Evolutionary conservation across 2,888 invertebrate species (phyloP), one percentile per base, ranked within the genome.

Genomic region (Mechanitis messenoides): DNA sequence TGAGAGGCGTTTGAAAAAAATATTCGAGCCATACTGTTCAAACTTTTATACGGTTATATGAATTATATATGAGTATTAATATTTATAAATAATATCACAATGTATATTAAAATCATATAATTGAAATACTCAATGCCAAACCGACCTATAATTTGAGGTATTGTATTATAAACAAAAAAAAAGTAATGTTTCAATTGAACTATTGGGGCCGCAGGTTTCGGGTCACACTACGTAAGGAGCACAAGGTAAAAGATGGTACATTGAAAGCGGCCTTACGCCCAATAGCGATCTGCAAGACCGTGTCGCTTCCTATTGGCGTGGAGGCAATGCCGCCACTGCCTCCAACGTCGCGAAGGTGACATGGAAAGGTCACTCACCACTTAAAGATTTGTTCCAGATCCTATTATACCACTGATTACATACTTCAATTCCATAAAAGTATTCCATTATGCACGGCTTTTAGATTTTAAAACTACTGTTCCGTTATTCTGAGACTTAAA

Each of bases 241-340:
- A 90, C 90, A 90, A 89, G 90, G 90, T 85, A 85, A 90, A 87
- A 89, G 89, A 90, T 90, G 90, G 90, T 89, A 87, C 90, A 90
- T 89, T 90, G 88, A 88, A 83, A 86, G 84, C 79, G 90, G 83
- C 90, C 90, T 89, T 88, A 90, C 84, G 87, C 88, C 88, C 88
- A 89, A 90, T 89, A 89, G 88, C 87, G 77, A 85, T 84, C 84
- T 85, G 83, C 77, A 84, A 76, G 85, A 76, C 80, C 81, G 84
- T 70, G 81, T 78, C 82, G 89, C 90, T 90, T 90, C 90, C 90
- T 89, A 89, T 83, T 88, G 87, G 84, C 85, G 83, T 78, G 79
- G 85, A 83, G 84, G 84, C 80, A 87, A 87, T 86, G 87, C 85
- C 87, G 81, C 74, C 79, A 72, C 72, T 76, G 76, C 76, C 74